These are phyloP conservation scores for Aelia acuminata DNA, from an alignment of 2,888 invertebrate genomes.

Conservation along the genomic window DNA sequence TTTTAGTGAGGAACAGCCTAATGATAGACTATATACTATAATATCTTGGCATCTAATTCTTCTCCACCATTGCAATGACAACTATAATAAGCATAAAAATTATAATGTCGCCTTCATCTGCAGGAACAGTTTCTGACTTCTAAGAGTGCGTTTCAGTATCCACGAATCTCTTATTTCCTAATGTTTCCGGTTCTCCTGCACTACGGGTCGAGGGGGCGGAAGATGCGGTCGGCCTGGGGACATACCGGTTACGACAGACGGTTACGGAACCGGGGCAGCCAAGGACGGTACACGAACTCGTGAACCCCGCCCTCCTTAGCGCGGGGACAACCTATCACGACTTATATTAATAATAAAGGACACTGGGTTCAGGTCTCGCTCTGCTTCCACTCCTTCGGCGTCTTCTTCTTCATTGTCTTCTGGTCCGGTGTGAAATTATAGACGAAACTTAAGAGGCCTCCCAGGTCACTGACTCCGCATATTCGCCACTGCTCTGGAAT, in stretches of 20 bases:
- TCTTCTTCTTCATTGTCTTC: conserved; percentile 21
- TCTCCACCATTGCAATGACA: too few species aligned
- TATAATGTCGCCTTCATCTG: too few species aligned
- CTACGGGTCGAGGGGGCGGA: background rate
- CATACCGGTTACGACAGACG: conserved; percentile 29
- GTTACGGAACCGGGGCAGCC: conserved; percentile 49
- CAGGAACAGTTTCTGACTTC: too few species aligned
- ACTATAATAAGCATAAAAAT: too few species aligned
- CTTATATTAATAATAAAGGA: conserved; percentile 59
- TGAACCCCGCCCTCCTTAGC: conserved; percentile 56
- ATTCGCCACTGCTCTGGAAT: background rate
- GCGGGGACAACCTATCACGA: conserved; percentile 54
- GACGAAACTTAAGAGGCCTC: background rate
- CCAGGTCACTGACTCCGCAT: background rate
- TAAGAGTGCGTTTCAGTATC: too few species aligned
- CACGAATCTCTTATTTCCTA: too few species aligned
- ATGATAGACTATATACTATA: too few species aligned
- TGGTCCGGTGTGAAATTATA: background rate
- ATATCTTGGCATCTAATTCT: too few species aligned
- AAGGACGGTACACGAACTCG: conserved; percentile 58
- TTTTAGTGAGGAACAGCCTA: too few species aligned
- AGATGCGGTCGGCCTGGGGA: conserved; percentile 3
- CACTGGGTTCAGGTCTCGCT: background rate
- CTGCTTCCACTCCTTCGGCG: conserved; percentile 3
- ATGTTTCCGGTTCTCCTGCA: background rate